Evolutionary conservation across 2,888 invertebrate species (phyloP).

Genomic region (Muschampia plurimacula): DNA sequence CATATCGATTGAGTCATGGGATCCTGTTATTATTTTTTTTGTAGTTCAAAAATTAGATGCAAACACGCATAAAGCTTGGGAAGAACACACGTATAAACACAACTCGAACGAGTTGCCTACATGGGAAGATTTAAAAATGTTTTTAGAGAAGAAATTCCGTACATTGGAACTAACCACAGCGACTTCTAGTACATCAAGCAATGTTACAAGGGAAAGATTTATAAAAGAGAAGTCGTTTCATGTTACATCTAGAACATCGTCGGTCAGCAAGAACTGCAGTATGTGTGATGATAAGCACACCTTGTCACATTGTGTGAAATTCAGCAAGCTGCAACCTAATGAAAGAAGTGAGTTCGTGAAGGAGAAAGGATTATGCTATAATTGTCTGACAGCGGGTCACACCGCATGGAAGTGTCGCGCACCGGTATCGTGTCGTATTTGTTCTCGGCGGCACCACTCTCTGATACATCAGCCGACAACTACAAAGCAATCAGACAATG

Average conservation of each 20-base stretch:
- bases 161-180: too few species aligned
- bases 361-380: conserved; percentile 9
- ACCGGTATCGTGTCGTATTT: conserved; percentile 1
- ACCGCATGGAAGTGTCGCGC: background rate
- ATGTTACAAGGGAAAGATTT: too few species aligned
- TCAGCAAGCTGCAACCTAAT: conserved; percentile 6
- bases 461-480: background rate
- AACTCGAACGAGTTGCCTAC: too few species aligned
- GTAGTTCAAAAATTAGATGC: background rate
- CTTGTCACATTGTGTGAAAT: background rate
- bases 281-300: too few species aligned
- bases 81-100: too few species aligned
- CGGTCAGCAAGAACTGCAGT: too few species aligned
- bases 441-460: background rate
- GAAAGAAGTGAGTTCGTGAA: conserved; percentile 13
- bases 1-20: background rate
- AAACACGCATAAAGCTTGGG: too few species aligned
- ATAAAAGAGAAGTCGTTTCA: too few species aligned
- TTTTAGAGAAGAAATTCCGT: too few species aligned
- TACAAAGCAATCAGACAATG: background rate
- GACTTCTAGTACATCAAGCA: too few species aligned
- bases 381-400: conserved; percentile 4
- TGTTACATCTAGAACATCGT: too few species aligned
- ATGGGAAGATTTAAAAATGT: too few species aligned
- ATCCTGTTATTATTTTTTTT: background rate